phyloP scores from a whole-genome alignment of 1,140 invertebrate species.

The Bombus terrestris region DNA sequence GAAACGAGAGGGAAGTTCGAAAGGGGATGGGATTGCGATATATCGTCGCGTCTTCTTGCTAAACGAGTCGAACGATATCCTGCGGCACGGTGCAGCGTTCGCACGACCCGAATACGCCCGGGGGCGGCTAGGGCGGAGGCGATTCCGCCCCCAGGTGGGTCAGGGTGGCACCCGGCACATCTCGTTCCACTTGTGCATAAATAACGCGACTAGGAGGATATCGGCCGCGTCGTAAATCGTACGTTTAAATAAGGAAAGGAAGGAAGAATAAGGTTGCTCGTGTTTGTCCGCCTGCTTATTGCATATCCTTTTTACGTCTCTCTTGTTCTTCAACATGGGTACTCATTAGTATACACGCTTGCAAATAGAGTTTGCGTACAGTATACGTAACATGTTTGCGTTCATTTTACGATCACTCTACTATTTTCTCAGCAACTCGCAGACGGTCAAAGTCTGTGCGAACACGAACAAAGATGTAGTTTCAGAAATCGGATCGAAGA shows the following conservation, averaged over 20 bases:
- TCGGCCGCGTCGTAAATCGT: conserved; percentile 39
- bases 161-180: conserved; percentile 79
- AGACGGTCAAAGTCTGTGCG: too few species aligned
- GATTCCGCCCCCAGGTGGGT: conserved; percentile 82
- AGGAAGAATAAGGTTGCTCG: too few species aligned
- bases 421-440: too few species aligned
- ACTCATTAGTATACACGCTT: too few species aligned
- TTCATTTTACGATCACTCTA: too few species aligned
- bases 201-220: conserved; percentile 63
- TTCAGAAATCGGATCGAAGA: too few species aligned
- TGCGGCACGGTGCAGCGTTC: conserved; percentile 32
- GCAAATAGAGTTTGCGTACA: too few species aligned
- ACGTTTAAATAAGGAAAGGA: conserved; percentile 25
- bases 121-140: conserved; percentile 80
- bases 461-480: too few species aligned
- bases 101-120: conserved; percentile 79
- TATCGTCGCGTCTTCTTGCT: conserved; percentile 20
- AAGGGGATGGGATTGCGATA: not conserved
- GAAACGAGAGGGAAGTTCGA: too few species aligned
- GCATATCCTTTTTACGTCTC: too few species aligned
- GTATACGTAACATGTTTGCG: too few species aligned
- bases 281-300: not conserved
- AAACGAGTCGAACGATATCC: conserved; percentile 48
- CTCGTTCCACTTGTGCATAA: conserved; percentile 71
- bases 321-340: too few species aligned